phyloP scores from a whole-genome alignment of 2,888 invertebrate species.

The Pristionchus maxplancki region DNA sequence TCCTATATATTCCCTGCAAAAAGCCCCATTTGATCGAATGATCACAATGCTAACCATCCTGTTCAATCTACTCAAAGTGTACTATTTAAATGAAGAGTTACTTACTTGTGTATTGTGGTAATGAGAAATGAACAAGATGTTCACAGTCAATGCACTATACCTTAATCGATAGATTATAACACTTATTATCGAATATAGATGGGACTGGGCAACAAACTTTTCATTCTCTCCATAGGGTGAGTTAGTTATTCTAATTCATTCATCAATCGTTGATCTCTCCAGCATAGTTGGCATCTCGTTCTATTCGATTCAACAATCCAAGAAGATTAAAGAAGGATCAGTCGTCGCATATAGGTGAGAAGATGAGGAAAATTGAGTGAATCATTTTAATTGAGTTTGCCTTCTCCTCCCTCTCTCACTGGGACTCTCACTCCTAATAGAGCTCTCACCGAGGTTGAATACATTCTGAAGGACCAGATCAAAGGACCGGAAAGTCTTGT shows the following conservation, averaged over 20 bases:
- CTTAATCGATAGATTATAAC: neutral
- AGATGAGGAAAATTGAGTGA: neutral
- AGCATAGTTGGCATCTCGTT: conserved; percentile 1
- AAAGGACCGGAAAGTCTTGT: conserved; percentile 74
- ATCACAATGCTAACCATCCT: neutral
- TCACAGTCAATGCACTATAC: neutral
- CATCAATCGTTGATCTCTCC: neutral
- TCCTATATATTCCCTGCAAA: neutral
- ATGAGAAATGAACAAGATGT: neutral
- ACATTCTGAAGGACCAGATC: conserved; percentile 70
- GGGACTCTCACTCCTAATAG: conserved; percentile 68
- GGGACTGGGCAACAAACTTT: conserved; percentile 21
- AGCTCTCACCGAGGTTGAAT: conserved; percentile 60
- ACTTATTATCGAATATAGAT: neutral
- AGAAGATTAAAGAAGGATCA: neutral
- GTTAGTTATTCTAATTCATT: neutral
- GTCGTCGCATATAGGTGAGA: conserved; percentile 17
- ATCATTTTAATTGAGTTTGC: conserved; percentile 58
- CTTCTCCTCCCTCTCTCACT: conserved; percentile 67
- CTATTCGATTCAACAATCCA: conserved; percentile 18
- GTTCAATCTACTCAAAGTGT: conserved; percentile 36
- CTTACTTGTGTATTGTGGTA: neutral
- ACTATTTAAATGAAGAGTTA: neutral
- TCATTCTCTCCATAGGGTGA: neutral
- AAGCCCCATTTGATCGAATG: neutral